Percentiles rank a stretch among this genome's conserved stretches.
phyloP scores from a whole-genome alignment of 2,113 vertebrate species.

The Forbesichthys papilliferus region DNA sequence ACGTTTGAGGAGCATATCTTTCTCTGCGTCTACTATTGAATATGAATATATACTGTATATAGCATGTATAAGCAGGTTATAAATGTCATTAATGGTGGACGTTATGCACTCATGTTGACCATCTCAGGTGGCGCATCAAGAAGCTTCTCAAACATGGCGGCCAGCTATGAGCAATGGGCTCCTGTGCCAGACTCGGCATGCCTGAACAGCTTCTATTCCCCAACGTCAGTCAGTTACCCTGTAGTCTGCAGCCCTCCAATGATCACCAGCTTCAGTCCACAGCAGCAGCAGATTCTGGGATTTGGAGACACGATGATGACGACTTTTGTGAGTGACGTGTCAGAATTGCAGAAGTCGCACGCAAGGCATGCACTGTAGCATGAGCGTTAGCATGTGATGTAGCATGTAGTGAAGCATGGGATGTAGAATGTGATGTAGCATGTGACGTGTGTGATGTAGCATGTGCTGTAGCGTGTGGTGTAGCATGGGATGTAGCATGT shows the following conservation, averaged over 20 bases:
- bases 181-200: conserved; percentile 29
- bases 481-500: conserved; percentile 1
- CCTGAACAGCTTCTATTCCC: conserved; percentile 39
- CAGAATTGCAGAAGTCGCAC: neutral
- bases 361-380: neutral
- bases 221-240: conserved; percentile 32
- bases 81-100: neutral
- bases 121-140: conserved; percentile 57
- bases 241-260: conserved; percentile 39
- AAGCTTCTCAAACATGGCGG: conserved; percentile 73
- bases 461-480: too few relatives aligned
- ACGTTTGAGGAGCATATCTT: conserved; percentile 20
- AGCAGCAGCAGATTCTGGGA: conserved; percentile 31
- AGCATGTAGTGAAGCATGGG: too few relatives aligned
- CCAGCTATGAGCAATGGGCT: conserved; percentile 64
- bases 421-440: too few relatives aligned
- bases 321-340: conserved; percentile 54
- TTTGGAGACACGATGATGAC: conserved; percentile 38
- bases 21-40: neutral
- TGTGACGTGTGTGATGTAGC: too few relatives aligned
- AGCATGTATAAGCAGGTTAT: neutral
- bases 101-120: neutral
- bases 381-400: too few relatives aligned
- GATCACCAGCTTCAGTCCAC: conserved; percentile 46
- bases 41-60: neutral